Percentiles rank a stretch among this genome's conserved stretches.
These are phyloP conservation scores for Eristalis intricaria DNA, from an alignment of 2,888 invertebrate species.

Conservation along the genomic window DNA sequence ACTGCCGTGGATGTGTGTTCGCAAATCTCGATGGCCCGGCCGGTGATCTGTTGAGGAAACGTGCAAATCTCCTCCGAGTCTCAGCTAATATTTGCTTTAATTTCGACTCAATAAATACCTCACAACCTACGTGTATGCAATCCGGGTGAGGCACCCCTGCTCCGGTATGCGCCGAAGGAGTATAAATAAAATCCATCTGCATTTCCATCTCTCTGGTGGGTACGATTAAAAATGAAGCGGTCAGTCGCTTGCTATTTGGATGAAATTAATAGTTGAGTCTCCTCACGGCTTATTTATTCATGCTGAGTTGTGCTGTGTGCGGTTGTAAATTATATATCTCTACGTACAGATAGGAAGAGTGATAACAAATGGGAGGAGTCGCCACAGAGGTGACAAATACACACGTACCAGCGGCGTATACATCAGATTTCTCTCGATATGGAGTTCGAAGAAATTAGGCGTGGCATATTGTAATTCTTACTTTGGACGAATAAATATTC, in stretches of 20 bases:
- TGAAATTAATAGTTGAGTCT: not conserved
- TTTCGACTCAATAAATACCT: conserved; percentile 42
- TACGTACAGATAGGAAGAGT: not conserved
- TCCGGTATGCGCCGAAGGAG: not conserved
- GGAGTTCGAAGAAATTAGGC: not conserved
- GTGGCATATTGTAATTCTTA: not conserved
- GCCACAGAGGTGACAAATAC: not conserved
- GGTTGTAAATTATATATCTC: not conserved
- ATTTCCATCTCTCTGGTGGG: not conserved
- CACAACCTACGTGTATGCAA: not conserved
- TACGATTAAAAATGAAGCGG: not conserved
- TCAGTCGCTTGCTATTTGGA: not conserved
- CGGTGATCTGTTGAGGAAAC: conserved; percentile 15
- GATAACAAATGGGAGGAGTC: not conserved
- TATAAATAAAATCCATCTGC: conserved; percentile 1
- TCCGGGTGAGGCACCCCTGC: conserved; percentile 25
- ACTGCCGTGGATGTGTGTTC: conserved; percentile 36
- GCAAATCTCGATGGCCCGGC: conserved; percentile 44
- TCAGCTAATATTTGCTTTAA: conserved; percentile 51
- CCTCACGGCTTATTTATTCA: not conserved
- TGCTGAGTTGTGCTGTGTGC: not conserved
- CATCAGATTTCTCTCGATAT: not conserved
- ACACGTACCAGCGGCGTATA: not conserved
- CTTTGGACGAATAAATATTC: not conserved
- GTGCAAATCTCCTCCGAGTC: conserved; percentile 25